Conservation (phyloP, 1,140 invertebrate genomes). For the Conus ventricosus region DNA sequence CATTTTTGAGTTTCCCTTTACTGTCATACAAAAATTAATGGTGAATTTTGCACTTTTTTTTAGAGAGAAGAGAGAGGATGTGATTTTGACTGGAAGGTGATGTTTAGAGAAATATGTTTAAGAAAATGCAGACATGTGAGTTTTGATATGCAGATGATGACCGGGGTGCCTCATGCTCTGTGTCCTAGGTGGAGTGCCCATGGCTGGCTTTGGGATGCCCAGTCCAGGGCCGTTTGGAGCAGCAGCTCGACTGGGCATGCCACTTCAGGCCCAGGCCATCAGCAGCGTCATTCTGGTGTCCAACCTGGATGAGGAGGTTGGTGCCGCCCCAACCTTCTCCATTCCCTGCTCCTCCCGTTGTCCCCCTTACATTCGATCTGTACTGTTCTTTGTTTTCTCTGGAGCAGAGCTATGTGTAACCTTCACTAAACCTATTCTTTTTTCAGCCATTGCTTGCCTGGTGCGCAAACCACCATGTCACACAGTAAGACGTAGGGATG, state of each 20-base stretch:
- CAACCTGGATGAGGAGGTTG: constrained; percentile 77
- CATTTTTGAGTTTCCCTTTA: too few species aligned
- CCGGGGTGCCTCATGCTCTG: too few species aligned
- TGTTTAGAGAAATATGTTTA: too few species aligned
- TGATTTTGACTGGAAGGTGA: too few species aligned
- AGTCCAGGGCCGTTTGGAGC: constrained; percentile 45
- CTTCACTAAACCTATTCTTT: constrained; percentile 17
- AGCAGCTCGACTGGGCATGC: constrained; percentile 47
- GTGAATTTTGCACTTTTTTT: too few species aligned
- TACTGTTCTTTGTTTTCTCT: not conserved
- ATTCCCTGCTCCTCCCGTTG: not conserved
- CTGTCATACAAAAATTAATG: too few species aligned
- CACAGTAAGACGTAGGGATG: too few species aligned
- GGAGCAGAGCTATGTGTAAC: constrained; percentile 12
- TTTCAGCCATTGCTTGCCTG: constrained; percentile 21
- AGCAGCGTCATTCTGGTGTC: constrained; percentile 76
- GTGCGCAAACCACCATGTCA: not conserved
- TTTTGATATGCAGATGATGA: too few species aligned
- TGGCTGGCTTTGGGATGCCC: constrained; percentile 46
- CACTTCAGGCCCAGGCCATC: constrained; percentile 45
- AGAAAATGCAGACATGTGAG: too few species aligned
- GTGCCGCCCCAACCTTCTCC: constrained; percentile 51
- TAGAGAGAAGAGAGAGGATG: too few species aligned
- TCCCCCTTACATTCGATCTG: not conserved
- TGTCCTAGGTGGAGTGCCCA: constrained; percentile 45